Evolutionary conservation across 1,140 invertebrate genomes (phyloP).

Genomic region (Drosophila quadrilineata): DNA sequence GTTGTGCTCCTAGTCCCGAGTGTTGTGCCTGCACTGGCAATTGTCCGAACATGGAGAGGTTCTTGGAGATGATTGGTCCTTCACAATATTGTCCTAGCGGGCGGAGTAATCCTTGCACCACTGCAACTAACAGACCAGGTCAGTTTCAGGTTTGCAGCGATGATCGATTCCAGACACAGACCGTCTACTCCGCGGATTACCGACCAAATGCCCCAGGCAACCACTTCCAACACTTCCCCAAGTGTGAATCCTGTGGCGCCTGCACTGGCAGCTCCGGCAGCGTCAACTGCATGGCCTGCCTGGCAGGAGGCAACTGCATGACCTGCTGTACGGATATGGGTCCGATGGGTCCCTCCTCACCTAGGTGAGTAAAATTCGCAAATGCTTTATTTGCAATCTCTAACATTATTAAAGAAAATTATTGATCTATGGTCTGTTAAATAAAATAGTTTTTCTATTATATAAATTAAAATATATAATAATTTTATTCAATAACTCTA

Average conservation of each 20-base stretch:
- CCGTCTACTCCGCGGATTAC: constrained; percentile 43
- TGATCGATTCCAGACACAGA: constrained; percentile 22
- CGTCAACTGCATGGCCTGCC: background rate
- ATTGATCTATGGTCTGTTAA: too few species aligned
- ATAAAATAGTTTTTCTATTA: too few species aligned
- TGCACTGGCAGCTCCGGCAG: background rate
- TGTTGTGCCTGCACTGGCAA: constrained; percentile 9
- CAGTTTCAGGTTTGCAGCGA: background rate
- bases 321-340: too few species aligned
- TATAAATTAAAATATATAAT: too few species aligned
- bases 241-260: background rate
- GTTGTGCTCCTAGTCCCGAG: background rate
- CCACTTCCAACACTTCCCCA: constrained; percentile 22
- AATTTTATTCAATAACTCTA: background rate
- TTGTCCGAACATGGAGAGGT: constrained; percentile 10
- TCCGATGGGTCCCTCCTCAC: too few species aligned
- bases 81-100: background rate
- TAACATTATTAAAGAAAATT: too few species aligned
- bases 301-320: too few species aligned
- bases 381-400: too few species aligned
- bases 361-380: too few species aligned
- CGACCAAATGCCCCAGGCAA: constrained; percentile 5
- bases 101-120: background rate
- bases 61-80: background rate
- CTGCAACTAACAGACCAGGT: background rate